A percentile compares a stretch with the other conserved stretches of the same genome.
These are phyloP conservation scores for Pterophyllum scalare DNA, from an alignment of 2,113 vertebrate species.

Conservation along the genomic window DNA sequence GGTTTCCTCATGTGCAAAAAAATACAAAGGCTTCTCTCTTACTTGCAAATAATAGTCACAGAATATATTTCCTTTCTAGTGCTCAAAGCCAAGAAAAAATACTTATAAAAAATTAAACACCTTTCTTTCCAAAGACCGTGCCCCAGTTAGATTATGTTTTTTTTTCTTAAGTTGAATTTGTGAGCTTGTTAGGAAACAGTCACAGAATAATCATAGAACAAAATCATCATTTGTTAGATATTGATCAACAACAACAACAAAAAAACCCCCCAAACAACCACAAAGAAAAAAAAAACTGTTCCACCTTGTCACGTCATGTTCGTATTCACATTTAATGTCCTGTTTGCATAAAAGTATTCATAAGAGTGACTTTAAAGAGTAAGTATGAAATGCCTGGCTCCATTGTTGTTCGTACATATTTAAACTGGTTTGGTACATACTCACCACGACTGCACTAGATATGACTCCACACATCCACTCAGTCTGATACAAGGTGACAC, in stretches of 20 bases:
- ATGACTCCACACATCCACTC: constrained; percentile 22
- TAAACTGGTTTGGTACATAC: not conserved
- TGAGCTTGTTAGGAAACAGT: not conserved
- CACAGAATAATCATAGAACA: not conserved
- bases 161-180: not conserved
- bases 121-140: not conserved
- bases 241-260: not conserved
- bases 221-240: not conserved
- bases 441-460: not conserved
- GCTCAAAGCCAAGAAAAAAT: constrained; percentile 3
- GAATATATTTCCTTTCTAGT: not conserved
- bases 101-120: constrained; percentile 30
- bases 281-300: not conserved
- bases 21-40: not conserved
- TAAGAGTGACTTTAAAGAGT: not conserved
- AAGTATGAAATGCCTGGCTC: not conserved
- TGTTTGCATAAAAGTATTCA: not conserved
- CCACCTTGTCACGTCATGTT: not conserved
- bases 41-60: not conserved
- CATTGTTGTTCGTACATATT: not conserved
- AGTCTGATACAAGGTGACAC: constrained; percentile 37
- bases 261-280: no score
- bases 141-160: not conserved
- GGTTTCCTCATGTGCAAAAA: not conserved
- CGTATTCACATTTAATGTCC: not conserved